A percentile compares a stretch with the other conserved stretches of the same genome.
Evolutionary conservation across 2,888 invertebrate species (phyloP).

Genomic region (Schizotus pectinicornis): DNA sequence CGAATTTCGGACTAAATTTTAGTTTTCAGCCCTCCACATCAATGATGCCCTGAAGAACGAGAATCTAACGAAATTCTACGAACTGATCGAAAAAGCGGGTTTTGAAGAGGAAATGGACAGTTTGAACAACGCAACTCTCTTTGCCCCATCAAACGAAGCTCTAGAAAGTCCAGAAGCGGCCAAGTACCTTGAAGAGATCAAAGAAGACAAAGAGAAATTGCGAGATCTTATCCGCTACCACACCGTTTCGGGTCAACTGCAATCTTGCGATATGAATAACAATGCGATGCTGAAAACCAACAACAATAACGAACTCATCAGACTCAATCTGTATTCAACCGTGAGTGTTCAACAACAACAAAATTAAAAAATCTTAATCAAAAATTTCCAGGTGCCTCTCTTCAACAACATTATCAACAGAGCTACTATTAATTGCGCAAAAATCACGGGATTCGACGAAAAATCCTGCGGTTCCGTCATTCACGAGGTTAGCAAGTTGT

Average conservation of each 20-base stretch:
- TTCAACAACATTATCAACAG: conserved; percentile 65
- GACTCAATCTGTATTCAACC: conserved; percentile 67
- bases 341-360: conserved; percentile 51
- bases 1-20: too few species aligned
- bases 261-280: conserved; percentile 64
- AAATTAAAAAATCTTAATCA: conserved; percentile 7
- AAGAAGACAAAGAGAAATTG: conserved; percentile 59
- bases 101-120: conserved; percentile 64
- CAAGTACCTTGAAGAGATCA: conserved; percentile 54
- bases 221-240: conserved; percentile 69
- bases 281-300: conserved; percentile 62
- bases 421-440: conserved; percentile 72
- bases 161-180: conserved; percentile 60
- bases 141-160: conserved; percentile 70
- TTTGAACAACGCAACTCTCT: conserved; percentile 66
- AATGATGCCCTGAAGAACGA: conserved; percentile 63
- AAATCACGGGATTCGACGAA: conserved; percentile 66
- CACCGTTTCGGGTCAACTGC: conserved; percentile 63
- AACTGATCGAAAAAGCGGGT: conserved; percentile 63
- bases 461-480: conserved; percentile 72
- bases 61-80: conserved; percentile 67
- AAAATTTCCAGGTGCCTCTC: conserved; percentile 58
- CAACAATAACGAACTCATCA: conserved; percentile 61
- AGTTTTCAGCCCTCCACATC: conserved; percentile 54
- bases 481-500: conserved; percentile 68